Base-by-base conservation (phyloP, 2,113 vertebrate genomes). In the Henicopernis longicauda region DNA sequence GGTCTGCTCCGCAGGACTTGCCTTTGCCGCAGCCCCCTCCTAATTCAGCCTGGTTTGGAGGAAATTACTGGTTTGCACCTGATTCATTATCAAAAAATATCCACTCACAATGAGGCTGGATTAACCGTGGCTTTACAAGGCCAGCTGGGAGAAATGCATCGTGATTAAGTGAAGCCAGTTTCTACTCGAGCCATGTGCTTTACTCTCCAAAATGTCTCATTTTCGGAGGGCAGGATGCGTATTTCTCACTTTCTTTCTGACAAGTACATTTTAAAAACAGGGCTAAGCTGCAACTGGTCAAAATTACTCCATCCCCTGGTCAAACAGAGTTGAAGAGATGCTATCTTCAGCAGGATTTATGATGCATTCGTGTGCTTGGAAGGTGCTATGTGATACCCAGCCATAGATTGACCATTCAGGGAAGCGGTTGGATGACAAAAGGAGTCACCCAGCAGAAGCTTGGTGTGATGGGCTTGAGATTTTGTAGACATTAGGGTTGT, bases 81-180 rank as follows among this genome's bases (percentile, higher is more conserved):
- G 86, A 88, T 94, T 78, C 29, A 57, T 96, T 96, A 93, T 91
- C 83, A 93, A 86, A 89, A 92, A 95, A 91, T 40, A 23, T 3
- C 78, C 86, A 47, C 26, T 82, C 6, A 34, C 7, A 31, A 40
- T 32, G 50, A 85, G 80, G 47, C 38, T 92, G 95, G 90, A 94
- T 97, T 97, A 96, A 83, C 66, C 0, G 3, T 86, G 91, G 69
- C 83, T 95, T 95, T 94, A 86, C 83, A 91, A 90, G 91, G 93
- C 91, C 83, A 91, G 45, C 44, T 57, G 85, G 93, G 83, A 90
- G 66, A 81, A 91, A 84, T 31, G 42, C 50, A 93, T 93, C n/a
- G 10, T 91, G 88, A 87, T 94, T 36, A 95, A 90, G 79, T 20
- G 57, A 93, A 86, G 52, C 23, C 26, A 5, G 4, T 86, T 91